Evolutionary conservation across 2,113 vertebrate genomes (phyloP).

Genomic region (Nestor notabilis): DNA sequence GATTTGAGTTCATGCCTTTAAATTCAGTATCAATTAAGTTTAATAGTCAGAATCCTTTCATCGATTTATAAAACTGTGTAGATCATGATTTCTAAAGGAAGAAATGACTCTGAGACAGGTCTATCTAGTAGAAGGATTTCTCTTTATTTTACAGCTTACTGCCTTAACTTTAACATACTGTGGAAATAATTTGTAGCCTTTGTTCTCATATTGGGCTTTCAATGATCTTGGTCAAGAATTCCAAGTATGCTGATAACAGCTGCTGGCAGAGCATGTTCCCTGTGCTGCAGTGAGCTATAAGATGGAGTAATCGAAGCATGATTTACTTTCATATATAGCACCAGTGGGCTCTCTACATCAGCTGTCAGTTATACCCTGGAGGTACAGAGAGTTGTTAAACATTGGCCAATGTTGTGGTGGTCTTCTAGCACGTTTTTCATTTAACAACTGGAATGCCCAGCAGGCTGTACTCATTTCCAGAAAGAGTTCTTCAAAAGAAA

Average conservation of each 20-base stretch:
- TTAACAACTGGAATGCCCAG: not conserved
- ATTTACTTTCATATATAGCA: conserved; percentile 6
- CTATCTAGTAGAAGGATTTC: conserved; percentile 67
- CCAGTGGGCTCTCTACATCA: not conserved
- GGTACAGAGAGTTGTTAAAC: not conserved
- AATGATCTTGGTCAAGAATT: conserved; percentile 14
- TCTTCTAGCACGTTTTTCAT: not conserved
- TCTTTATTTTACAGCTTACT: conserved; percentile 61
- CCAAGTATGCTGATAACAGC: conserved; percentile 14
- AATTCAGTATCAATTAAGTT: conserved; percentile 77
- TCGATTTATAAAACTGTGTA: conserved; percentile 67
- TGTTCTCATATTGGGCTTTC: conserved; percentile 45
- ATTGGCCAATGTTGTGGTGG: not conserved
- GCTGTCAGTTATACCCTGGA: not conserved
- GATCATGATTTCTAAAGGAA: conserved; percentile 74
- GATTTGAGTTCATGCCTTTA: conserved; percentile 64
- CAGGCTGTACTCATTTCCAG: not conserved
- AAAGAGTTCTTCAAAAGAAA: not conserved
- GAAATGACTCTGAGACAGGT: conserved; percentile 68
- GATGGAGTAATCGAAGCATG: not conserved
- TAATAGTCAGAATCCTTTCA: conserved; percentile 72
- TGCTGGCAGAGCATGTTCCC: conserved; percentile 35
- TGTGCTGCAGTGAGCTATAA: not conserved
- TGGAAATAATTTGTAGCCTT: conserved; percentile 70
- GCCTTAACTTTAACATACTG: conserved; percentile 60